Evolutionary conservation across 1,140 invertebrate genomes (phyloP), one percentile per base, ranked within the genome.

Genomic region (Sycophila sp.): DNA sequence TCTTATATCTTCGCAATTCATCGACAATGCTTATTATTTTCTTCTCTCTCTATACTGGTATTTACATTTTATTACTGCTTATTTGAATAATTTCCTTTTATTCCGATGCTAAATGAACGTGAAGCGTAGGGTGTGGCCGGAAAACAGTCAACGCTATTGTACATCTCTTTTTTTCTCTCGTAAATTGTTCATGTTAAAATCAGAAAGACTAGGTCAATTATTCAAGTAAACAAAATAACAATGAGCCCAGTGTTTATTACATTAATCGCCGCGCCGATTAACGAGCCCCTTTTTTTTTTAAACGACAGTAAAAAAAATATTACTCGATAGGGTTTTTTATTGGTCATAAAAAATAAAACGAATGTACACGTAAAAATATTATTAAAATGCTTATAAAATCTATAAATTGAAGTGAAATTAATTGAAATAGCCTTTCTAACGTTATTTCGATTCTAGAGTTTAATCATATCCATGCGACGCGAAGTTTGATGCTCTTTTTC

Each of bases 321-420:
- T 66, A 65, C 69, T 73, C 19, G 53, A 65, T 69, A 73, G 53
- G n/a, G n/a, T n/a, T n/a, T n/a, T 63, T 59, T 73, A 38, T 75
- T 75, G 73, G 68, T 74, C 71, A 63, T 63, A 69, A 42, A 45
- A 42, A 51, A 26, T 78, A 77, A 76, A 76, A 78, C 73, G 51
- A 76, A 76, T 77, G 68, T 75, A 76, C 73, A 77, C 32, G 53
- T 73, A 49, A 36, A 68, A 67, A 66, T 72, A 69, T 68, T 65
- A 71, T 67, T 77, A 79, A 78, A 78, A 80, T 75, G 76, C 73
- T 69, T 77, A 75, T 78, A 76, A 79, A 73, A 69, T 73, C 59
- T 66, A 40, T 49, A 67, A 49, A 65, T 24, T 22, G 36, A 28
- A 38, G 53, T n/a, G n/a, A 38, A 62, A 53, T 63, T 19, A 63